Base-by-base conservation (phyloP, 2,888 invertebrate genomes). In the Drosophila anomalipes region DNA sequence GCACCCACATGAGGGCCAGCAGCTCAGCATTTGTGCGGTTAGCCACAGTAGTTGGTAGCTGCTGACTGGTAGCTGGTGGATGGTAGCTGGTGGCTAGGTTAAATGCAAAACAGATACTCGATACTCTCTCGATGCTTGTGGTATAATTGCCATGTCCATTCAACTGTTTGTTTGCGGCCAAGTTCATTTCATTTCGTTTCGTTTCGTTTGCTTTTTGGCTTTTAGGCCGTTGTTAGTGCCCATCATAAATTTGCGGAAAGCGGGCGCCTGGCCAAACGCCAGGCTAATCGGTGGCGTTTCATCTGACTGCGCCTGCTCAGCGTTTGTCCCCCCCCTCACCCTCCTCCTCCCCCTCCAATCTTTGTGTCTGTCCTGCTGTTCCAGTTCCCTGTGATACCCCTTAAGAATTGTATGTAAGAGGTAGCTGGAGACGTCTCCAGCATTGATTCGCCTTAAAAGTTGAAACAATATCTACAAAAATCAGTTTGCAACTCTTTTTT, bases 251-350 rank as follows among this genome's bases (percentile, higher is more conserved):
- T 88, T 75, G 58, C 74, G 59, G 44, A 78, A 81, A 73, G 72
- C 63, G 81, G 81, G 81, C 81, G 74, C 67, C 78, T 68, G 64
- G 74, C 69, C 79, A 74, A 83, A 83, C 80, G 69, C 77, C 70
- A 75, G 68, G 74, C 86, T 86, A 86, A 86, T 86, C 86, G 86
- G 86, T 86, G 88, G 86, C 86, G 82, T 86, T 86, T 86, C 88
- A 86, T 86, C 86, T 86, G 83, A 62, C 30, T 75, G 65, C 33
- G 52, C 52, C 39, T 28, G 61, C 10, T 33, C 28, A 33, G 9
- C 64, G 26, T 4, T 22, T 32, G 26, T 10, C 41, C 16, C 22
- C 39, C 54, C 10, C n/a, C n/a, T n/a, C n/a, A n/a, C n/a, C n/a
- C n/a, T n/a, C n/a, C n/a, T n/a, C n/a, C 16, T 14, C 6, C 16